Base-by-base conservation (phyloP, 2,888 invertebrate genomes). In the Drosophila kuntzei region DNA sequence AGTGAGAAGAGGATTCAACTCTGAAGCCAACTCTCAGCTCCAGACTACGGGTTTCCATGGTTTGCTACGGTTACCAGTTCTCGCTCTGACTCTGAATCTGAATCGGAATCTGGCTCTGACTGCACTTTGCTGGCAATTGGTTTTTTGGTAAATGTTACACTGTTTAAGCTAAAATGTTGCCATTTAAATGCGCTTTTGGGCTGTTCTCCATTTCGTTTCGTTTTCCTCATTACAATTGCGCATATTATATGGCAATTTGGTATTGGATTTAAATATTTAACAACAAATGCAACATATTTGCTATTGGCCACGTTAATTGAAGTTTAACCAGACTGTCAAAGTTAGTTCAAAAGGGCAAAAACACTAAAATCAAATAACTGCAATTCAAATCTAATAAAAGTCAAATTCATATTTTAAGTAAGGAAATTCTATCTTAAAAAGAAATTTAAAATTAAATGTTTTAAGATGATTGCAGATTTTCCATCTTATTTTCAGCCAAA, bases 81-180 rank as follows among this genome's bases (percentile, higher is more conserved):
- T 32, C 14, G 9, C 27, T 11, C 6, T 16, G 9, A 8, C 29
- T 16, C 27, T n/a, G 39, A 27, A 9, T 27, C 32, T 9, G 22
- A 0, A 12, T 14, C 39, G 36, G 7, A 11, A 36, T n/a, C 60
- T 11, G n/a, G 9, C 25, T 43, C 60, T 11, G n/a, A n/a, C 32
- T 58, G 22, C 43, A 43, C 37, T 49, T 49, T 16, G 39, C 39
- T 27, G 53, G n/a, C 53, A 54, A 54, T 54, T 54, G 53, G 53
- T 34, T 32, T 34, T 34, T 27, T 43, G 70, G 76, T 71, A 79
- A 74, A 79, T 72, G 80, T 65, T 64, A 61, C 69, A 75, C 64
- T 83, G 80, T 80, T 80, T 81, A 79, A 81, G 81, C 81, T 81
- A 81, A 81, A 81, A 81, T 84, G 85, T 66, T 74, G 77, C 69